Percentiles rank a stretch among this genome's conserved stretches.
These are phyloP conservation scores for Chaetodon trifascialis DNA, from an alignment of 2,113 vertebrate genomes.

Conservation along the genomic window DNA sequence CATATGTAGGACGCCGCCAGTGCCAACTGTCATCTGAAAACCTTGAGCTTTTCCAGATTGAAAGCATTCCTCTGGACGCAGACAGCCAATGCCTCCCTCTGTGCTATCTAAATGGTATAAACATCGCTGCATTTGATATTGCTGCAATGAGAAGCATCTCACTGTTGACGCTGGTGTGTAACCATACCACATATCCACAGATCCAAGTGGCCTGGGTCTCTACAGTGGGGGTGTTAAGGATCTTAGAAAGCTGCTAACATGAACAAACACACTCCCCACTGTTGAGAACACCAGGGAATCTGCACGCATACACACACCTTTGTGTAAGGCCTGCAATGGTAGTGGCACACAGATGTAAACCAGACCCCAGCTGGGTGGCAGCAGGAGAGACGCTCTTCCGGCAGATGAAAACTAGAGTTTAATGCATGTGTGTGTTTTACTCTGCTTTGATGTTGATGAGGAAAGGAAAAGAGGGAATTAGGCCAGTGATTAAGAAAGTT, in stretches of 20 bases:
- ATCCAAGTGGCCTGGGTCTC: constrained; percentile 6
- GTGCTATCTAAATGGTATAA: not conserved
- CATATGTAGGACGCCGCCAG: constrained; percentile 11
- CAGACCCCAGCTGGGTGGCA: constrained; percentile 46
- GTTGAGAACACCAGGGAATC: constrained; percentile 33
- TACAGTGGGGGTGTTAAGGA: constrained; percentile 42
- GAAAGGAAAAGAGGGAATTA: constrained; percentile 19
- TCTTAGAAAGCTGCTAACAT: constrained; percentile 58
- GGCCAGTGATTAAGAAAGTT: not conserved
- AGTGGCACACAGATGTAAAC: constrained; percentile 60
- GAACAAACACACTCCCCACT: constrained; percentile 58
- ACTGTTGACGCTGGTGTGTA: not conserved
- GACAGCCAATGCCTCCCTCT: not conserved
- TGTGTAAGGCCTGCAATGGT: constrained; percentile 37
- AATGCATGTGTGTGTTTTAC: constrained; percentile 30
- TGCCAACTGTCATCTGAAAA: constrained; percentile 62
- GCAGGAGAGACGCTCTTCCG: constrained; percentile 8
- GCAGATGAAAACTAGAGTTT: constrained; percentile 1
- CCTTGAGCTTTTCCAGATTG: constrained; percentile 45
- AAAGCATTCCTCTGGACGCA: constrained; percentile 54
- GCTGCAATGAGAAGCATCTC: not conserved
- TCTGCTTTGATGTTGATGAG: constrained; percentile 47
- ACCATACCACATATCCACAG: not conserved
- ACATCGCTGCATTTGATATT: not conserved
- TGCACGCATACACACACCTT: constrained; percentile 41